Base-by-base conservation (phyloP, 1,140 invertebrate genomes). In the Anastrepha obliqua region DNA sequence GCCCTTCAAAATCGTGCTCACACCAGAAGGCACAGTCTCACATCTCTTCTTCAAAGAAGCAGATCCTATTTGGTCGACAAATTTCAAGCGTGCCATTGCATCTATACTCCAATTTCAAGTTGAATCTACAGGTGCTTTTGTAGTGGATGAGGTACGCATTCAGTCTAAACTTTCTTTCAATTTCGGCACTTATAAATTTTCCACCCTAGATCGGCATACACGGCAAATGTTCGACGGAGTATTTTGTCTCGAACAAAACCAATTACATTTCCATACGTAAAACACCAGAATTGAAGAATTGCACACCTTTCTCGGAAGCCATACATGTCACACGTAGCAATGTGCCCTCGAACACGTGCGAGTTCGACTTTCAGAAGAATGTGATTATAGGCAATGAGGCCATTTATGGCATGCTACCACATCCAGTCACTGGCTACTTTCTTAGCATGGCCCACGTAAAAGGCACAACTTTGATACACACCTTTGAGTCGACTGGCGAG, bases 51-150 rank as follows among this genome's bases (percentile, higher is more conserved):
- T 93, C 86, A 93, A 93, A 87, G 94, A 94, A 88, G 89, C 90
- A 44, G 95, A 95, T 88, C 93, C 95, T 2, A 90, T 94, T n/a
- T 96, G 96, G 96, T 94, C 95, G 0, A 94, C 94, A n/a, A 96
- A 96, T 90, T 95, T 96, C 86, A 96, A 96, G 90, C 92, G 95
- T 60, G 95, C 95, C 6, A 94, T 96, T 42, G 95, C 95, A 13
- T 94, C 95, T 60, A 95, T 95, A 88, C 94, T 96, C 55, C 95
- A 96, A 90, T 90, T 93, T 60, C 90, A 92, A 86, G 92, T 92
- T 39, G 94, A 92, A 51, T 93, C 92, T 20, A 88, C 88, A 7
- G 94, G 94, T 0, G 94, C 94, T 0, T 94, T 94, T 89, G 93
- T 93, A 1, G 90, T 93, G n/a, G 92, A 93, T 88, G 95, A 95